Percentiles rank a stretch among this genome's conserved stretches.
These are phyloP conservation scores for Pristionchus maxplancki DNA, from an alignment of 2,888 invertebrate species.

Conservation along the genomic window DNA sequence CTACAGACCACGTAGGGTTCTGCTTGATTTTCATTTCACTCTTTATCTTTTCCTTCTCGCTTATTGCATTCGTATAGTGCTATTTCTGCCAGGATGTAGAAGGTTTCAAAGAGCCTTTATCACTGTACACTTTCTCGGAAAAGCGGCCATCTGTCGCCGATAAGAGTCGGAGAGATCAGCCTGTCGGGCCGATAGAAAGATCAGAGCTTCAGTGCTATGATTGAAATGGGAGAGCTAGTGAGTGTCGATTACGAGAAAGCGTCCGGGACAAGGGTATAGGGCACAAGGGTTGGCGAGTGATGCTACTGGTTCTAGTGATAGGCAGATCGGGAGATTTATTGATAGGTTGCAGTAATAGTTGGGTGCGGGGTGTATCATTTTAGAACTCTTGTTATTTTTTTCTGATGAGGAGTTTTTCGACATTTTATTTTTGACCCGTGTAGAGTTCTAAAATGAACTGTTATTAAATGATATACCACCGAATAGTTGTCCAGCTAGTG, in stretches of 20 bases:
- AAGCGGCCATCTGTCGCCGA: constrained; percentile 6
- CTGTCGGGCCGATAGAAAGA: not conserved
- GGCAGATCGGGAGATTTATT: too few relatives aligned
- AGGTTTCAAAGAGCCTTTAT: not conserved
- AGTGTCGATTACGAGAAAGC: not conserved
- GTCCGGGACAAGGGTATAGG: not conserved
- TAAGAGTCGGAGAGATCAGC: constrained; percentile 6
- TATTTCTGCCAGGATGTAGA: not conserved
- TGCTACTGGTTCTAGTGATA: not conserved
- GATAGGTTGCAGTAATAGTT: too few relatives aligned
- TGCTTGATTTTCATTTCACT: not conserved
- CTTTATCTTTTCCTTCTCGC: not conserved
- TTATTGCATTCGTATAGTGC: constrained; percentile 38
- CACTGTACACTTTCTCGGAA: constrained; percentile 45
- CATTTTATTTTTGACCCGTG: too few relatives aligned
- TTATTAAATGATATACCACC: too few relatives aligned
- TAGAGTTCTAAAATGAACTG: too few relatives aligned
- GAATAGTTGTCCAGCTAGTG: not conserved
- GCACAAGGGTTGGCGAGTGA: not conserved
- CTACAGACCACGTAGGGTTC: too few relatives aligned
- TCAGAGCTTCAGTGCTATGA: not conserved
- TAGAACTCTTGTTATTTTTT: too few relatives aligned
- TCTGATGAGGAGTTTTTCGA: too few relatives aligned
- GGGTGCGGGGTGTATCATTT: too few relatives aligned
- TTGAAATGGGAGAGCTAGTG: not conserved